Evolutionary conservation across 2,888 invertebrate genomes (phyloP).

Genomic region (Epinotia bilunana): DNA sequence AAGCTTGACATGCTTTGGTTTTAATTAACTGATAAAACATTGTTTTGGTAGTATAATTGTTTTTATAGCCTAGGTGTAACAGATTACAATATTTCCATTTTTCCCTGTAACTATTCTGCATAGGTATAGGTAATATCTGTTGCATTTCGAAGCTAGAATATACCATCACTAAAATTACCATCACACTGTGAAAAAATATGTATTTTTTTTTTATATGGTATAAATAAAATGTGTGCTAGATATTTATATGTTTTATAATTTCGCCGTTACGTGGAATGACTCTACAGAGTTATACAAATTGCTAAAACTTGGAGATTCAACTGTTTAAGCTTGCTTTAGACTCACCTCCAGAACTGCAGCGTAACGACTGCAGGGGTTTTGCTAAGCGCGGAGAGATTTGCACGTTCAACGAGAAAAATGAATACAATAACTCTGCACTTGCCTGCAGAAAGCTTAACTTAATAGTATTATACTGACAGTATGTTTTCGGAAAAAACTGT

Average conservation of each 20-base stretch:
- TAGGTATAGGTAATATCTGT: not conserved
- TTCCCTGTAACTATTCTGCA: not conserved
- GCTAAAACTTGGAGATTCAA: conserved; percentile 50
- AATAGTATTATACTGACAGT: conserved; percentile 47
- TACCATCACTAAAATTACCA: not conserved
- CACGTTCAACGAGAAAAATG: conserved; percentile 61
- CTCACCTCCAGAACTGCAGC: conserved; percentile 58
- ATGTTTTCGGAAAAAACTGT: not conserved
- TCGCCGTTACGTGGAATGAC: conserved; percentile 21
- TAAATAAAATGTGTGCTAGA: not conserved
- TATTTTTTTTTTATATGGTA: not conserved
- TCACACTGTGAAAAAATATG: not conserved
- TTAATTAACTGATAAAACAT: conserved; percentile 58
- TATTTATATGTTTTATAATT: not conserved
- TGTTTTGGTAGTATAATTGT: conserved; percentile 44
- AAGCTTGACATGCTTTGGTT: conserved; percentile 61
- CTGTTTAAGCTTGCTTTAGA: conserved; percentile 51
- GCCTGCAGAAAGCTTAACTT: conserved; percentile 54
- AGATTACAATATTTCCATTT: not conserved
- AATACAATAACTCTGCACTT: conserved; percentile 58
- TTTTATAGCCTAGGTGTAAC: conserved; percentile 1
- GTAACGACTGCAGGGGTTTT: conserved; percentile 60
- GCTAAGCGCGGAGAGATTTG: conserved; percentile 62
- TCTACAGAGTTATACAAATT: conserved; percentile 44
- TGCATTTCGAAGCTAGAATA: too few relatives aligned